These are phyloP conservation scores for Psettodes erumei DNA, from an alignment of 2,113 vertebrate species.

Conservation along the genomic window DNA sequence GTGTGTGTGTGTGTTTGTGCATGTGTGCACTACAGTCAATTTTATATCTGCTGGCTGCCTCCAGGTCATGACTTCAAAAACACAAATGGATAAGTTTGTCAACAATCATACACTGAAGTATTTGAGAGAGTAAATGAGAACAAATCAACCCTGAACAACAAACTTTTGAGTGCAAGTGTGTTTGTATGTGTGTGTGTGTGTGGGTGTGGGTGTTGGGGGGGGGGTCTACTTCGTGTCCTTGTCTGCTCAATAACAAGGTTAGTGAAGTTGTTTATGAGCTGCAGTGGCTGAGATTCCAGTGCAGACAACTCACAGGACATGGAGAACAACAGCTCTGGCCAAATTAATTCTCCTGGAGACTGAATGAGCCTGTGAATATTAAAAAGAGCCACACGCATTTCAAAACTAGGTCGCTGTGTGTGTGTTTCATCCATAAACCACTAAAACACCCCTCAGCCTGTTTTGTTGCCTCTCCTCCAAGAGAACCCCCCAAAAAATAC, in stretches of 20 bases:
- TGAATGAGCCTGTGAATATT: conserved; percentile 4
- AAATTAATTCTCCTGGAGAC: conserved; percentile 16
- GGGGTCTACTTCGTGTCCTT: conserved; percentile 46
- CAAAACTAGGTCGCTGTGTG: conserved; percentile 24
- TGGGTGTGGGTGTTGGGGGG: not conserved
- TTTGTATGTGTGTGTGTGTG: too few relatives aligned
- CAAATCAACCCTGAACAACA: conserved; percentile 2
- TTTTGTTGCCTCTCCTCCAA: not conserved
- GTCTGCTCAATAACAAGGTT: conserved; percentile 58
- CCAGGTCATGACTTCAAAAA: not conserved
- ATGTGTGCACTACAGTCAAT: not conserved
- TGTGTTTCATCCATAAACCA: conserved; percentile 7
- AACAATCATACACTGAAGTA: not conserved
- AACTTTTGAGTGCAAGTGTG: too few relatives aligned
- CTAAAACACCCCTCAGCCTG: not conserved
- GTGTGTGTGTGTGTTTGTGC: not conserved
- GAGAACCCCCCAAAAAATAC: too few relatives aligned
- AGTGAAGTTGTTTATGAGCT: conserved; percentile 60
- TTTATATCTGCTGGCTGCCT: not conserved
- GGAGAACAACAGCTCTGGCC: conserved; percentile 3
- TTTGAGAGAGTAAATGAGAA: not conserved
- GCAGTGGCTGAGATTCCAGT: conserved; percentile 28
- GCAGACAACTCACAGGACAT: conserved; percentile 22
- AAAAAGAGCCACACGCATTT: conserved; percentile 8
- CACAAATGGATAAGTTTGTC: not conserved